Base-by-base conservation (phyloP, 2,888 invertebrate species). In the Ellobium chinense region DNA sequence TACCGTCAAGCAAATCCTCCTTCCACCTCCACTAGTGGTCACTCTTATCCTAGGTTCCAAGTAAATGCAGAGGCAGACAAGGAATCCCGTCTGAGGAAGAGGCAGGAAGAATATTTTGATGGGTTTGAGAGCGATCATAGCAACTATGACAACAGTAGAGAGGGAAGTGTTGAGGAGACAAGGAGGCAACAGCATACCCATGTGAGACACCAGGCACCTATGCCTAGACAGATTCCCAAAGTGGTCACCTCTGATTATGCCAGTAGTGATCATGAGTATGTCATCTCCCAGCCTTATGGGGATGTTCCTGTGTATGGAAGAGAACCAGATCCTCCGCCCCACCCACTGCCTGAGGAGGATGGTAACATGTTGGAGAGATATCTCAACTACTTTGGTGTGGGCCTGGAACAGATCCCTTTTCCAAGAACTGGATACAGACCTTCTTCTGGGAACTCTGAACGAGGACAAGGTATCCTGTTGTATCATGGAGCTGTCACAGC, bases 291-390 rank as follows among this genome's bases (percentile, higher is more conserved):
- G 39, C 80, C 81, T 0, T 78, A 70, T 27, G 78, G 76, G 31
- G 65, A 81, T 63, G 37, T 62, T 31, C 70, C 68, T 36, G 31
- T 80, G 72, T 85, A 72, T 60, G 73, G 72, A 65, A 74, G 60
- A 21, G 81, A 69, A 78, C 84, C 39, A 72, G 84, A 79, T 60
- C 80, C 58, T 65, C 34, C n/a, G 39, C 69, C 80, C n/a, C 76
- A 37, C 29, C 65, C 66, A 36, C 37, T 84, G 29, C 62, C 79
- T 63, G 39, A 56, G 78, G 80, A 86, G 83, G 74, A 81, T 56
- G 77, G 76, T 1, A 81, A 81, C 12, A 85, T 85, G 85, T 74
- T 85, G 24, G 80, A 81, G n/a, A 82, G 83, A 3, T 85, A 83
- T 80, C 78, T 85, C 39, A 79, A 82, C 39, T 24, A 62, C 56